Evolutionary conservation across 1,140 invertebrate genomes (phyloP).

Genomic region (Cyrtorhinus lividipennis): DNA sequence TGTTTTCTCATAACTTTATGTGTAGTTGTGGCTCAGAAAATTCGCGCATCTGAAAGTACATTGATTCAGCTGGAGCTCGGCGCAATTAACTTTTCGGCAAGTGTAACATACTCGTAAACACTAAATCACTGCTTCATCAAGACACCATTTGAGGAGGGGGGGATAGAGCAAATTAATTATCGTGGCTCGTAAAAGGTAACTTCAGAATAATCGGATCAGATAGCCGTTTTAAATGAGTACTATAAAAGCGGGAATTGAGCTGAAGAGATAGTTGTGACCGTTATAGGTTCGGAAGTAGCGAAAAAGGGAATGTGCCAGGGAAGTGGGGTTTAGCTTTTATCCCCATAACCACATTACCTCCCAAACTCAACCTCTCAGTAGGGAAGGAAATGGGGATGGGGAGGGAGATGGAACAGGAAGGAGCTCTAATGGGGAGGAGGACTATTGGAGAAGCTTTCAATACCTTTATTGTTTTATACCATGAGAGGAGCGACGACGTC

Average conservation of each 20-base stretch:
- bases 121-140: too few relatives aligned
- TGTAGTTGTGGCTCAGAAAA: too few relatives aligned
- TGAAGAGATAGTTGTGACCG: not conserved
- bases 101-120: too few relatives aligned
- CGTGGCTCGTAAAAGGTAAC: too few relatives aligned
- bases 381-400: not conserved
- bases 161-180: too few relatives aligned
- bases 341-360: not conserved
- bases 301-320: too few relatives aligned
- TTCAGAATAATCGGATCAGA: not conserved
- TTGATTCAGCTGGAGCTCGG: too few relatives aligned
- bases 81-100: too few relatives aligned
- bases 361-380: not conserved
- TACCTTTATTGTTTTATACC: not conserved
- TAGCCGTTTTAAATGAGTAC: not conserved
- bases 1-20: too few relatives aligned
- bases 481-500: too few relatives aligned
- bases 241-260: not conserved
- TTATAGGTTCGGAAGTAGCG: not conserved
- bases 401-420: not conserved
- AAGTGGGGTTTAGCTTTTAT: not conserved
- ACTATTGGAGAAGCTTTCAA: not conserved
- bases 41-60: too few relatives aligned
- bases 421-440: not conserved
- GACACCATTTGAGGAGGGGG: too few relatives aligned